A percentile compares a stretch with the other conserved stretches of the same genome.
Conservation (phyloP, 2,888 invertebrate species). For the Eilema caniola region DNA sequence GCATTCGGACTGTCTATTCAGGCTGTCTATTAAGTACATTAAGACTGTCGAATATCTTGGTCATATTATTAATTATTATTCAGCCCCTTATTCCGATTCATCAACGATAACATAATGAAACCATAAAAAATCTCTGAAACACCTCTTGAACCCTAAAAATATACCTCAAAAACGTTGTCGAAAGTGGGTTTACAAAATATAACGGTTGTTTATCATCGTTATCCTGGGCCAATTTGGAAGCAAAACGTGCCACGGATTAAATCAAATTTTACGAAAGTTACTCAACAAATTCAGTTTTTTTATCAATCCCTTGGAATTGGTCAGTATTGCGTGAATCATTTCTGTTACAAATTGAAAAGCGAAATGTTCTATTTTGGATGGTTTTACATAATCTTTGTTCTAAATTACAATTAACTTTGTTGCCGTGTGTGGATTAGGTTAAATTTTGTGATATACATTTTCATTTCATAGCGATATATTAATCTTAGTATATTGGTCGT, state of each 20-base stretch:
- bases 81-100: too few species aligned
- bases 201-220: conserved; percentile 62
- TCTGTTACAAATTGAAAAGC: conserved; percentile 47
- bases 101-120: too few species aligned
- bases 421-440: not conserved
- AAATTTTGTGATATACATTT: not conserved
- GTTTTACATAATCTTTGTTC: conserved; percentile 36
- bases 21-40: too few species aligned
- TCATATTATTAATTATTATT: too few species aligned
- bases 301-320: conserved; percentile 52
- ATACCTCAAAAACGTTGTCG: conserved; percentile 39
- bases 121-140: not conserved
- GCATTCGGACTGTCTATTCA: too few species aligned
- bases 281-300: conserved; percentile 48
- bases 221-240: conserved; percentile 60
- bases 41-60: too few species aligned
- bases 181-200: conserved; percentile 54
- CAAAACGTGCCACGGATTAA: conserved; percentile 59
- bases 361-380: conserved; percentile 26
- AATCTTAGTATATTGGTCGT: too few species aligned
- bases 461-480: too few species aligned
- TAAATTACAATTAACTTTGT: conserved; percentile 10
- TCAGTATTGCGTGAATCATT: conserved; percentile 49
- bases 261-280: conserved; percentile 53
- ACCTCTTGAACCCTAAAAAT: conserved; percentile 25